Evolutionary conservation across 2,888 invertebrate genomes (phyloP).

Genomic region (Tricholauxania praeusta): DNA sequence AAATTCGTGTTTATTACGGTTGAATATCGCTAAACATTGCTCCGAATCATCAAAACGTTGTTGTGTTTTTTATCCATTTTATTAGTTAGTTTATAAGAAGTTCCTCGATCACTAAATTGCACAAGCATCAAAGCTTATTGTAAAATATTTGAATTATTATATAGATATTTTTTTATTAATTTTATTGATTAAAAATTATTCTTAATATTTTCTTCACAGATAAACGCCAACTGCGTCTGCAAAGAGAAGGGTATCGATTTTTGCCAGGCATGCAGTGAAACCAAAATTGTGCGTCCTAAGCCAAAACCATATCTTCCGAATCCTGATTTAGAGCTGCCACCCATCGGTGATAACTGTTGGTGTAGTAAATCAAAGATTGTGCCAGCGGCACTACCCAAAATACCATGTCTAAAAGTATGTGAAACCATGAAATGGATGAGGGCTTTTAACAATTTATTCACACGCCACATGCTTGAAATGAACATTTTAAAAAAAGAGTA

Average conservation of each 20-base stretch:
- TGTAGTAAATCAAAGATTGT: constrained; percentile 65
- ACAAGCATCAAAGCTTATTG: constrained; percentile 19
- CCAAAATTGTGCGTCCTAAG: constrained; percentile 52
- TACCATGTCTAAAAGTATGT: constrained; percentile 61
- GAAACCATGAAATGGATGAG: constrained; percentile 56
- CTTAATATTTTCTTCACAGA: constrained; percentile 44
- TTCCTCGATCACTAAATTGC: not conserved
- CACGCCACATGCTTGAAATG: constrained; percentile 55
- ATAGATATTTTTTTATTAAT: not conserved
- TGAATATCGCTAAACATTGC: too few relatives aligned
- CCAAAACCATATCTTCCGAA: constrained; percentile 47
- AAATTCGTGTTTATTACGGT: too few relatives aligned
- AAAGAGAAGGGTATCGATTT: constrained; percentile 58
- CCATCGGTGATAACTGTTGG: constrained; percentile 65
- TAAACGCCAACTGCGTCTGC: constrained; percentile 60
- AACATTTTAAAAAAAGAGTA: constrained; percentile 55
- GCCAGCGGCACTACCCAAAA: constrained; percentile 62
- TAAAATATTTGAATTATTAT: not conserved
- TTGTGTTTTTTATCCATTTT: too few relatives aligned
- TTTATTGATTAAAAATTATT: too few relatives aligned
- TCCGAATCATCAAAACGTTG: too few relatives aligned
- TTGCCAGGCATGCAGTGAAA: constrained; percentile 55
- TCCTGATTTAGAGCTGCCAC: constrained; percentile 51
- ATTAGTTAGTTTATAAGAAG: not conserved
- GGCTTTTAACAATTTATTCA: constrained; percentile 57